Evolutionary conservation across 2,797 vertebrate species (phyloP).

Genomic region (Hydrocynus forskahlii): DNA sequence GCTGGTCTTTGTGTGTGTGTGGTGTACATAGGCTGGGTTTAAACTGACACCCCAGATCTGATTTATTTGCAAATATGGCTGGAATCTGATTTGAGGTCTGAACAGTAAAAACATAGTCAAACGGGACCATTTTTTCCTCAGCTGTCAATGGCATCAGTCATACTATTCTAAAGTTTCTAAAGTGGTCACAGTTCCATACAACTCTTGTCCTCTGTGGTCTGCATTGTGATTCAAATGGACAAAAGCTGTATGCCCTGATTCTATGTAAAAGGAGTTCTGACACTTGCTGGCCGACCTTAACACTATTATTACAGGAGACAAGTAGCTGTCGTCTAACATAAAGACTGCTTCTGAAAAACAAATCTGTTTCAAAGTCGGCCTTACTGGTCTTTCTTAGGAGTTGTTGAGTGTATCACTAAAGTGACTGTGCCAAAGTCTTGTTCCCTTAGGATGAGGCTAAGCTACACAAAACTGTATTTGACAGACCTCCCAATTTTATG

Average conservation of each 20-base stretch:
- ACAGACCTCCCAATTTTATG: slow-evolving; percentile 30
- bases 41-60: neutral
- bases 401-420: neutral
- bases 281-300: neutral
- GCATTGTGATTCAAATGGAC: neutral
- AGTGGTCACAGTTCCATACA: too few relatives aligned
- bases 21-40: neutral
- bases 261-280: neutral
- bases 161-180: too few relatives aligned
- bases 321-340: neutral
- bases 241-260: neutral
- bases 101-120: neutral
- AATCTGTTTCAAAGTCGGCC: neutral
- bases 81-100: neutral
- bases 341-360: neutral
- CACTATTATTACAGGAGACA: neutral
- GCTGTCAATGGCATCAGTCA: too few relatives aligned
- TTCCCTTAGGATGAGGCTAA: slow-evolving; percentile 5
- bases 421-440: neutral
- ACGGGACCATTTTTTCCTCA: neutral
- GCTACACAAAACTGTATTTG: slow-evolving; percentile 18
- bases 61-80: neutral
- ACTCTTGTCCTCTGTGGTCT: too few relatives aligned
- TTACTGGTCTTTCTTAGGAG: neutral
- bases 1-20: neutral